Conservation (phyloP, 2,113 vertebrate genomes). For the Pelvicachromis taeniatus region DNA sequence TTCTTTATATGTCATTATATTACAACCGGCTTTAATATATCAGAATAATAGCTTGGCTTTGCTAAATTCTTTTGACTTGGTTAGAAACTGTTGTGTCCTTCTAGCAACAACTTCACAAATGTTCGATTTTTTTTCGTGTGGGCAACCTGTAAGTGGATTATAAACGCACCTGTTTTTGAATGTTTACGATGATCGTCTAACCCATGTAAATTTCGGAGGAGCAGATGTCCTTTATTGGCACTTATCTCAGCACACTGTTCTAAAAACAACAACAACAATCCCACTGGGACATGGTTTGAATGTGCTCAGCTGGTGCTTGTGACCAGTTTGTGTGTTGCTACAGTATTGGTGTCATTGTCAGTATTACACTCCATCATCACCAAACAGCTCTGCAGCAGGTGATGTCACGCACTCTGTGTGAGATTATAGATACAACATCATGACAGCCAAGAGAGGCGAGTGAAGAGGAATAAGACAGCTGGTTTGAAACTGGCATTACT, state of each 20-base stretch:
- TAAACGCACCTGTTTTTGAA: background rate
- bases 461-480: background rate
- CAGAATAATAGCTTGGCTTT: background rate
- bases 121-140: background rate
- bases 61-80: background rate
- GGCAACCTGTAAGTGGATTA: background rate
- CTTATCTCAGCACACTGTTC: conserved; percentile 7
- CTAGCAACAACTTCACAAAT: background rate
- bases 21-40: background rate
- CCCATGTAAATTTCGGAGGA: background rate
- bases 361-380: background rate
- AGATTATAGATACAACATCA: background rate
- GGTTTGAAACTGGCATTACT: background rate
- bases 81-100: background rate
- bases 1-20: background rate
- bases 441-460: background rate
- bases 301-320: background rate
- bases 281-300: background rate
- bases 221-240: conserved; percentile 21
- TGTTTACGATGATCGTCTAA: background rate
- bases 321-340: background rate
- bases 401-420: background rate
- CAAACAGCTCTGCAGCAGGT: background rate
- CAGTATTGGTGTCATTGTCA: background rate
- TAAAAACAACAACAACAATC: conserved; percentile 14